Percentiles rank a stretch among this genome's conserved stretches.
phyloP scores from a whole-genome alignment of 2,888 invertebrate genomes.

The Eupithecia dodoneata region DNA sequence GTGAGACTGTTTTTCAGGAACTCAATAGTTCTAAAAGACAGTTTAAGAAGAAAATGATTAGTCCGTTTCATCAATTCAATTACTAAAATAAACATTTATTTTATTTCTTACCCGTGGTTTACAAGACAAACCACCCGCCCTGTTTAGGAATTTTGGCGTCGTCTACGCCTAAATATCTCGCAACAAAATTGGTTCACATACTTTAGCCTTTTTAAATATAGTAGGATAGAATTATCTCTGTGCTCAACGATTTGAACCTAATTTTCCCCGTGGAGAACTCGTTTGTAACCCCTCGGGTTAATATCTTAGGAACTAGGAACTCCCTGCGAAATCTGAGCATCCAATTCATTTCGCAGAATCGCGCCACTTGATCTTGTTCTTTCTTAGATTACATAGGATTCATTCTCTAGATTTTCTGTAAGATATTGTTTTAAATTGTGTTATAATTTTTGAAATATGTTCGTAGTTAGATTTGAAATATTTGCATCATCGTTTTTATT shows the following conservation, averaged over 20 bases:
- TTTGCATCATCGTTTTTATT: too few relatives aligned
- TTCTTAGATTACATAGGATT: conserved; percentile 29
- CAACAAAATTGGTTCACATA: not conserved
- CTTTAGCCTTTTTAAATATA: not conserved
- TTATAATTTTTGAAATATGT: too few relatives aligned
- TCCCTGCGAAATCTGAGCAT: conserved; percentile 14
- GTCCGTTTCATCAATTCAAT: too few relatives aligned
- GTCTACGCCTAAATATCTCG: not conserved
- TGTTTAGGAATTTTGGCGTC: not conserved
- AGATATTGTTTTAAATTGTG: not conserved
- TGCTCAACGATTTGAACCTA: conserved; percentile 1
- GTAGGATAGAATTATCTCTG: not conserved
- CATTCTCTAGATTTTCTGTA: conserved; percentile 26
- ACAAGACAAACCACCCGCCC: too few relatives aligned
- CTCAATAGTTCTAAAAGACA: too few relatives aligned
- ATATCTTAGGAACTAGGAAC: conserved; percentile 10
- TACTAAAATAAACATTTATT: too few relatives aligned
- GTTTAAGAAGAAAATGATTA: too few relatives aligned
- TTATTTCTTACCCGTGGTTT: too few relatives aligned
- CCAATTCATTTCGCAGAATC: conserved; percentile 29
- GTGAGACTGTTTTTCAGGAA: too few relatives aligned
- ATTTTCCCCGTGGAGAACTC: not conserved
- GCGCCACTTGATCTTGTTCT: conserved; percentile 27
- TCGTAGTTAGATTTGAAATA: too few relatives aligned
- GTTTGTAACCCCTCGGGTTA: conserved; percentile 8